A percentile compares a stretch with the other conserved stretches of the same genome.
These are phyloP conservation scores for Mythimna lalbum DNA, from an alignment of 2,888 invertebrate species.

Conservation along the genomic window DNA sequence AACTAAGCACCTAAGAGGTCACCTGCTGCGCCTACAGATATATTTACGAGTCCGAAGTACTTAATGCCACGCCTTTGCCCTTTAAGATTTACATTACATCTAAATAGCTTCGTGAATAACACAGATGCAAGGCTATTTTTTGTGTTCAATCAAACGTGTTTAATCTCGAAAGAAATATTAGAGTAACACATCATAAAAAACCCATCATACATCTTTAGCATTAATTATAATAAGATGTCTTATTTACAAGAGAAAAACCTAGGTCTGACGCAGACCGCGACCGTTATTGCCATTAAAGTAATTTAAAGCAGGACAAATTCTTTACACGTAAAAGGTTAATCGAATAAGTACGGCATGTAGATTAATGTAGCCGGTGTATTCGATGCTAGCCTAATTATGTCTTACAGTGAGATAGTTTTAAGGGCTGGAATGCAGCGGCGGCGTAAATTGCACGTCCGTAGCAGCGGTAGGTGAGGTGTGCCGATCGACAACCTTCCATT, in stretches of 20 bases:
- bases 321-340: slow-evolving; percentile 70
- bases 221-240: slow-evolving; percentile 44
- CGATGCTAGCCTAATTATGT: slow-evolving; percentile 74
- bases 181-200: slow-evolving; percentile 27
- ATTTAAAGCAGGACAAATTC: slow-evolving; percentile 66
- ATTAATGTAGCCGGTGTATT: slow-evolving; percentile 67
- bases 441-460: slow-evolving; percentile 80
- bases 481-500: slow-evolving; percentile 87
- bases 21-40: slow-evolving; percentile 87
- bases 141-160: slow-evolving; percentile 59
- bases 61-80: slow-evolving; percentile 86
- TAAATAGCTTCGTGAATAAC: slow-evolving; percentile 81
- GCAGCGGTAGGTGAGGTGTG: slow-evolving; percentile 79
- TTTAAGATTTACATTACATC: slow-evolving; percentile 84
- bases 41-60: slow-evolving; percentile 80
- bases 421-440: slow-evolving; percentile 80
- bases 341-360: slow-evolving; percentile 65
- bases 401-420: slow-evolving; percentile 74
- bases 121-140: slow-evolving; percentile 74
- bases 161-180: slow-evolving; percentile 43
- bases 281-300: slow-evolving; percentile 57
- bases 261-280: slow-evolving; percentile 11
- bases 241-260: slow-evolving; percentile 33
- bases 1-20: slow-evolving; percentile 87
- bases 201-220: slow-evolving; percentile 19